phyloP scores from a whole-genome alignment of 1,140 invertebrate genomes.

The Euwallacea similis region DNA sequence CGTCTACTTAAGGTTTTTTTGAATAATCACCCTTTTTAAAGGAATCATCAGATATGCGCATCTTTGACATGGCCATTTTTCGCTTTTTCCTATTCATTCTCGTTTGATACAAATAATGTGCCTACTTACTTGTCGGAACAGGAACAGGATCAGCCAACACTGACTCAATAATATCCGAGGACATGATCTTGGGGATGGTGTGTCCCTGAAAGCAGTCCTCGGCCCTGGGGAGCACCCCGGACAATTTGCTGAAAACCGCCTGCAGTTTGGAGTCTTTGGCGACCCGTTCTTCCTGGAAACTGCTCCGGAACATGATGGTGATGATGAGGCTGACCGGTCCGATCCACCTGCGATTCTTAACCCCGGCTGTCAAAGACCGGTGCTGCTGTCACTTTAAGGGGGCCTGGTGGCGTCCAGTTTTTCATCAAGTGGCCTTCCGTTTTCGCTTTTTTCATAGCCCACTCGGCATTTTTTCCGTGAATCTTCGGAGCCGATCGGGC shows the following conservation, averaged over 20 bases:
- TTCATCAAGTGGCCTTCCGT: conserved; percentile 13
- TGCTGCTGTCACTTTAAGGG: not conserved
- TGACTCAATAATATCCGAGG: conserved; percentile 51
- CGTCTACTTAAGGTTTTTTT: no score
- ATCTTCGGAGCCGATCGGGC: conserved; percentile 8
- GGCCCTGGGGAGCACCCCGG: conserved; percentile 45
- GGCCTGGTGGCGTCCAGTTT: conserved; percentile 4
- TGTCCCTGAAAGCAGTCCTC: conserved; percentile 43
- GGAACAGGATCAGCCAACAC: conserved; percentile 48
- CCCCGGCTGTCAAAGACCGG: conserved; percentile 23
- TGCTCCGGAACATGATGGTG: conserved; percentile 41
- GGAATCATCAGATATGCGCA: no score
- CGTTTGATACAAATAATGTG: no score
- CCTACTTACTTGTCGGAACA: conserved; percentile 42
- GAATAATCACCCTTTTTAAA: no score
- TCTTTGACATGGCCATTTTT: no score
- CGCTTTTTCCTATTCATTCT: no score
- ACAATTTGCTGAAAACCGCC: conserved; percentile 47
- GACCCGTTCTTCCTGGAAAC: conserved; percentile 44
- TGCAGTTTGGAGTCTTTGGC: conserved; percentile 45
- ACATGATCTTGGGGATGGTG: conserved; percentile 45
- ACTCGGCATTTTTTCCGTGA: conserved; percentile 21
- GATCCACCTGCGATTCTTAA: conserved; percentile 6
- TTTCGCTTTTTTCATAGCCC: conserved; percentile 27
- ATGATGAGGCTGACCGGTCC: not conserved